Evolutionary conservation across 2,888 invertebrate genomes (phyloP).

Genomic region (Archips crataeganus): DNA sequence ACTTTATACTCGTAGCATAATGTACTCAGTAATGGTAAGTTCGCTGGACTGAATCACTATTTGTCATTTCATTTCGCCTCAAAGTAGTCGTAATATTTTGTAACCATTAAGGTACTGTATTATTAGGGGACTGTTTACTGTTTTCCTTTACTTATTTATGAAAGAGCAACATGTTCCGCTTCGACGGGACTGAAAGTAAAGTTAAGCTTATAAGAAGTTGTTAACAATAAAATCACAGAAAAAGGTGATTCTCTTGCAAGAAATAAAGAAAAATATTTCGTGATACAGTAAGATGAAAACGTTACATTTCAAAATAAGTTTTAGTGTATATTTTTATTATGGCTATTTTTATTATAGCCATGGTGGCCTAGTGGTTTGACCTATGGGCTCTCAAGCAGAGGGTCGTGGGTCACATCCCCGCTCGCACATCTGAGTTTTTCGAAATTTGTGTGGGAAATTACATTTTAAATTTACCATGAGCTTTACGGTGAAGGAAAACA

Average conservation of each 20-base stretch:
- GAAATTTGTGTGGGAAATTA: no score
- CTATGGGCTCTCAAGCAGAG: no score
- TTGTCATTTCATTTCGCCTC: slow-evolving; percentile 3
- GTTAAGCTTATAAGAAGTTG: neutral
- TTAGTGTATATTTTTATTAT: neutral
- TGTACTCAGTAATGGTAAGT: slow-evolving; percentile 22
- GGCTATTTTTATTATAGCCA: neutral
- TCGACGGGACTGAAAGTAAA: neutral
- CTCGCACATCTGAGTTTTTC: no score
- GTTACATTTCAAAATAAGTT: neutral
- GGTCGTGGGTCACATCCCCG: no score
- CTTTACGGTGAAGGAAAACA: no score
- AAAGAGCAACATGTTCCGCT: neutral
- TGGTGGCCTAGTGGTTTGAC: no score
- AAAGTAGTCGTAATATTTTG: slow-evolving; percentile 3
- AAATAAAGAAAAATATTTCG: neutral
- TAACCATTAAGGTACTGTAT: neutral
- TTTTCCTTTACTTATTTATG: neutral
- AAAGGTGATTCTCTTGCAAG: neutral
- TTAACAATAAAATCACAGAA: neutral
- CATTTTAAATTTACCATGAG: no score
- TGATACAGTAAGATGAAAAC: neutral
- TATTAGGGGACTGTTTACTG: no score
- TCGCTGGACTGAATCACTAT: slow-evolving; percentile 4
- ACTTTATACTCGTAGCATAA: slow-evolving; percentile 24